Evolutionary conservation across 2,113 vertebrate genomes (phyloP).

Genomic region (Corydoras maculifer): DNA sequence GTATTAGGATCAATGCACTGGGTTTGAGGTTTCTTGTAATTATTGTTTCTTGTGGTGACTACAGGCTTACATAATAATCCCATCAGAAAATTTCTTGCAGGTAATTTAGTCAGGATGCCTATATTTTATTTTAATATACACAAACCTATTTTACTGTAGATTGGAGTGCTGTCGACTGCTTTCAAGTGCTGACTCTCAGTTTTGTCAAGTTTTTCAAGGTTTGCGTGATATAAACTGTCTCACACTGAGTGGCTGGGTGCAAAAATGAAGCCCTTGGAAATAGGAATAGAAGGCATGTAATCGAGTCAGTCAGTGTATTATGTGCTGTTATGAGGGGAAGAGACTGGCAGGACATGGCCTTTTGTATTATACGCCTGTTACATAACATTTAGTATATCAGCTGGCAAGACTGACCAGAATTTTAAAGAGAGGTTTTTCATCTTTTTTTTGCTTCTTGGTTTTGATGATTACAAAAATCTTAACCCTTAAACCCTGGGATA

Average conservation of each 20-base stretch:
- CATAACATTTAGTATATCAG: slow-evolving; percentile 53
- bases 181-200: not conserved
- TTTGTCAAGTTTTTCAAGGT: not conserved
- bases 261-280: not conserved
- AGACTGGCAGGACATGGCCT: slow-evolving; percentile 21
- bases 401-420: slow-evolving; percentile 45
- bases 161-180: too few relatives aligned
- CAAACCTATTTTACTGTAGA: too few relatives aligned
- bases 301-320: slow-evolving; percentile 11
- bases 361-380: slow-evolving; percentile 46
- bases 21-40: too few relatives aligned
- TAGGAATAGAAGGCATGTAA: slow-evolving; percentile 11
- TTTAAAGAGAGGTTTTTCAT: slow-evolving; percentile 35
- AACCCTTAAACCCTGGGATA: not conserved
- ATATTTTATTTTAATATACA: too few relatives aligned
- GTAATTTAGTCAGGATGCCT: too few relatives aligned
- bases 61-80: too few relatives aligned
- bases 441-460: slow-evolving; percentile 9
- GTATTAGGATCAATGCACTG: too few relatives aligned
- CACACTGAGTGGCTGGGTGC: slow-evolving; percentile 8
- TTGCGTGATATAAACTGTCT: slow-evolving; percentile 4
- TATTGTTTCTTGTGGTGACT: too few relatives aligned
- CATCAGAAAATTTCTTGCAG: too few relatives aligned
- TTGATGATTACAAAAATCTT: not conserved
- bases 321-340: not conserved